Percentiles rank a stretch among this genome's conserved stretches.
These are phyloP conservation scores for Arvicanthis niloticus DNA, from an alignment of 2,113 vertebrate genomes.

Conservation along the genomic window DNA sequence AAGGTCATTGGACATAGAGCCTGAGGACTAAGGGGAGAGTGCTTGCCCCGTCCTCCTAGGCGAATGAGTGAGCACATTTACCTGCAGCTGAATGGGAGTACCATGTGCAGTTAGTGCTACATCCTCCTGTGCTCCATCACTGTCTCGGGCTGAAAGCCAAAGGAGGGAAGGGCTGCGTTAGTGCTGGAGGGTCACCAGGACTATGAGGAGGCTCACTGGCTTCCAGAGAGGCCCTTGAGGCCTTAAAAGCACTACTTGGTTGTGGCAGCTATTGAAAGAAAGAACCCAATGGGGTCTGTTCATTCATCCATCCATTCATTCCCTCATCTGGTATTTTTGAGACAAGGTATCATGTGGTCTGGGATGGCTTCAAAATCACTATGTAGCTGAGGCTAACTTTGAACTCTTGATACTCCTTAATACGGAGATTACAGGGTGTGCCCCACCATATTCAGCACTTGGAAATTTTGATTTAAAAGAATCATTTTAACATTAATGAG, in stretches of 20 bases:
- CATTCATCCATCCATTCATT: background rate
- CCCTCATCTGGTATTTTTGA: background rate
- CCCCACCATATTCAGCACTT: background rate
- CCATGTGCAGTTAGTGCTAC: constrained; percentile 84
- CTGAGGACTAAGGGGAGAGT: background rate
- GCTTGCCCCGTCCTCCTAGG: constrained; percentile 19
- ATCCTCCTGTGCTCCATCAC: constrained; percentile 83
- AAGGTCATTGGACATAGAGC: background rate
- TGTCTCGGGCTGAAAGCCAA: constrained; percentile 88
- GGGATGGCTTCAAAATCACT: background rate
- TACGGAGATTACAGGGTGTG: too few relatives aligned
- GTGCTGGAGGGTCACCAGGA: constrained; percentile 27
- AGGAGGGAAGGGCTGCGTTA: constrained; percentile 81
- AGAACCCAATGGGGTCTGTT: background rate
- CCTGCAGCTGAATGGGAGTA: constrained; percentile 79
- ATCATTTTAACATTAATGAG: background rate
- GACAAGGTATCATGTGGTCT: background rate
- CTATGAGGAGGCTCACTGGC: background rate
- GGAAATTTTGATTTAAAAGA: background rate
- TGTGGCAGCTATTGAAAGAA: background rate
- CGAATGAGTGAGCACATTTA: constrained; percentile 78
- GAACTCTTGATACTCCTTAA: background rate
- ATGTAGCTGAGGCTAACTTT: background rate
- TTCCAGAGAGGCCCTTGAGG: background rate
- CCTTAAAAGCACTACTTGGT: constrained; percentile 23